Percentiles rank a stretch among this genome's conserved stretches.
Evolutionary conservation across 2,113 vertebrate genomes (phyloP).

Genomic region (Orcinus orca): DNA sequence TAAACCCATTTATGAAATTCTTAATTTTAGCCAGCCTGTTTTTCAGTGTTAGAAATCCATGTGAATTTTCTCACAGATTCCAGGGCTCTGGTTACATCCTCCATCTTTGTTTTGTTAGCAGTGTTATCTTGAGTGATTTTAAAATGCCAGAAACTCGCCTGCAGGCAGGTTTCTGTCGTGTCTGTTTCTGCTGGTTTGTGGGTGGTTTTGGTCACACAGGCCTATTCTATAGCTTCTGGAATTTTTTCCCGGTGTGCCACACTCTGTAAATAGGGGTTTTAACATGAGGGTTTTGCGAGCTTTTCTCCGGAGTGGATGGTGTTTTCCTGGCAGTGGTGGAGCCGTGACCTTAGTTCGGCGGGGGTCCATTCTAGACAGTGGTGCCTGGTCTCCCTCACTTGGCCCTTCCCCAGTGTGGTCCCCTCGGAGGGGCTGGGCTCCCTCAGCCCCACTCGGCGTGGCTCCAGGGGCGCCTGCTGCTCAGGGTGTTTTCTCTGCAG

Average conservation of each 20-base stretch:
- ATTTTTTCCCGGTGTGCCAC: fast-evolving
- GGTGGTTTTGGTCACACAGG: background rate
- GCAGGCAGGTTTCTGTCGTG: fast-evolving
- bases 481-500: too few relatives aligned
- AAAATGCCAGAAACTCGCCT: fast-evolving
- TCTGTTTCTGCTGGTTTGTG: too few relatives aligned
- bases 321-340: background rate
- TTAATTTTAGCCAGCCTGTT: fast-evolving
- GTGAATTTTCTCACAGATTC: background rate
- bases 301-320: background rate
- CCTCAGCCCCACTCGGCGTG: background rate
- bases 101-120: background rate
- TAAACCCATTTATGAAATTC: fast-evolving
- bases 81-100: background rate
- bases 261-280: too few relatives aligned
- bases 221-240: background rate
- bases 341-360: fast-evolving
- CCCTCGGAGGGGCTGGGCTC: background rate
- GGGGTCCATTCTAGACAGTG: too few relatives aligned
- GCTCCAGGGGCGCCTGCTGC: fast-evolving
- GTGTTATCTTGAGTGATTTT: too few relatives aligned
- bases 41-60: too few relatives aligned
- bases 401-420: background rate
- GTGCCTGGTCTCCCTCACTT: background rate
- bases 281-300: too few relatives aligned